A percentile compares a stretch with the other conserved stretches of the same genome.
These are phyloP conservation scores for Anthopleura sola DNA, from an alignment of 64 coral and sea anemone genomes.

Conservation along the genomic window DNA sequence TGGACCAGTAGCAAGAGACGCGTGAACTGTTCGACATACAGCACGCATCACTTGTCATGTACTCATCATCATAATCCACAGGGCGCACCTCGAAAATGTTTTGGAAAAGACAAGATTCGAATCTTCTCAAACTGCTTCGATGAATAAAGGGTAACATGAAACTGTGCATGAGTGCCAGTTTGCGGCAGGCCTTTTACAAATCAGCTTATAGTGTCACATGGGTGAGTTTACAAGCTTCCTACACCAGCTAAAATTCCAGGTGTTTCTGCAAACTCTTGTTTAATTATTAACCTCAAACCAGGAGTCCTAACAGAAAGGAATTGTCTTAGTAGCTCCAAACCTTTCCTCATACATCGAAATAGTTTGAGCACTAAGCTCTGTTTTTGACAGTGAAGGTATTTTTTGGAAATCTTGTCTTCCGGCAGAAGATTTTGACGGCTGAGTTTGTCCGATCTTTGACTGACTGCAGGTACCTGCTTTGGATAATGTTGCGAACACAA, in stretches of 20 bases:
- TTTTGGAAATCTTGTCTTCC: not conserved
- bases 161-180: not conserved
- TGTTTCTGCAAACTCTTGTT: not conserved
- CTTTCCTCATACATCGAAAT: not conserved
- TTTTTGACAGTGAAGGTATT: not conserved
- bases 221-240: not conserved
- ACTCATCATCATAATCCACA: no score
- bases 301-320: not conserved
- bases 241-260: constrained; percentile 8
- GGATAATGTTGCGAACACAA: not conserved
- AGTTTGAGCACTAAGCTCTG: not conserved
- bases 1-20: no score
- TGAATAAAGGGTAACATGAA: no score
- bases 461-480: not conserved
- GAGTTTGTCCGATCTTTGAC: not conserved
- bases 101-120: not conserved
- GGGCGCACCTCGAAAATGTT: no score
- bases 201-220: not conserved
- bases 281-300: not conserved
- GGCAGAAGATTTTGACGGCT: not conserved
- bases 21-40: no score
- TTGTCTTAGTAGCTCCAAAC: not conserved
- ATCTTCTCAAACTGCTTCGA: no score
- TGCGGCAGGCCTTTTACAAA: not conserved
- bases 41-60: no score